Base-by-base conservation (phyloP, 2,888 invertebrate genomes). In the Apoda limacodes region DNA sequence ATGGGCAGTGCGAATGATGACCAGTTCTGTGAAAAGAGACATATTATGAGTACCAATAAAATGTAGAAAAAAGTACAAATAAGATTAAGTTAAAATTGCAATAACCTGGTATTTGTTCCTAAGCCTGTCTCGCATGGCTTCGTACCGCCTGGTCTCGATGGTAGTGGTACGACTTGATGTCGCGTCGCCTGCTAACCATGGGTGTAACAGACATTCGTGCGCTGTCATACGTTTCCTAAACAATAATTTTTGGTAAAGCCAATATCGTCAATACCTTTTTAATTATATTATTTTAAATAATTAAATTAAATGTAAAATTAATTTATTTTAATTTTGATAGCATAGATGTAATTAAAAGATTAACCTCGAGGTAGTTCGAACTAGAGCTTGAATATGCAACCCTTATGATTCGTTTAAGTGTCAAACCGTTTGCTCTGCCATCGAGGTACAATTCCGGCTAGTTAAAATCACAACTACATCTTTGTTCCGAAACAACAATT, bases 221-320 rank as follows among this genome's bases (percentile, higher is more conserved):
- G 98, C 96, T 1, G 96, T 99, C 92, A 99, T 89, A 55, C 99
- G 92, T 68, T 96, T 94, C 58, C 93, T 93, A 55, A n/a, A n/a
- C n/a, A n/a, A n/a, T n/a, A n/a, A n/a, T n/a, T n/a, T n/a, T n/a
- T 3, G 34, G n/a, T n/a, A n/a, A n/a, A n/a, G n/a, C n/a, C n/a
- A n/a, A n/a, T n/a, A n/a, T 19, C 5, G 9, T 6, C 9, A 19
- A 6, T 5, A 6, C 5, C 9, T 9, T 23, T 6, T 23, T 23
- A 23, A 5, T 9, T 23, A 7, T 9, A n/a, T 23, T 9, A 9
- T 23, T 6, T 19, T 9, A 19, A 19, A 6, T 6, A 6, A 6
- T 6, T 6, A 9, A 19, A 19, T 6, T n/a, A n/a, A n/a, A n/a
- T n/a, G n/a, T n/a, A n/a, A n/a, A n/a, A n/a, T n/a, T n/a, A n/a